These are phyloP conservation scores for Colius striatus DNA, from an alignment of 2,113 vertebrate species.

Conservation along the genomic window DNA sequence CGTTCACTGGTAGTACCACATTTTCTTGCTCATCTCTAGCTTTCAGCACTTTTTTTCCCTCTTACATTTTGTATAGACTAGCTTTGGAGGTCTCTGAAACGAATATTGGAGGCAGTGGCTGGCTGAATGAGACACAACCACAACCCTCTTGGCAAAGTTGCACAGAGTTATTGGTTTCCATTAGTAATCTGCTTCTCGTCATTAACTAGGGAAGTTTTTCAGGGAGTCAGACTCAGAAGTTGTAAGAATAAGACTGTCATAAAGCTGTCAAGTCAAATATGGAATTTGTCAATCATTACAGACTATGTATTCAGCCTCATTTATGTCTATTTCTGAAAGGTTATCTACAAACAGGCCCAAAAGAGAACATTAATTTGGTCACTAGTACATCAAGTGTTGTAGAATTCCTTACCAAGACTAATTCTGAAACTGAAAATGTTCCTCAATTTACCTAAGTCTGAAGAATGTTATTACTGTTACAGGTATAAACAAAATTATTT, in stretches of 20 bases:
- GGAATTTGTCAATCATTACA: background rate
- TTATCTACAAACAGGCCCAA: background rate
- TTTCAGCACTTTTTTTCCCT: background rate
- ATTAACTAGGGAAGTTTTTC: background rate
- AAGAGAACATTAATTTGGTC: background rate
- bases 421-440: background rate
- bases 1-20: background rate
- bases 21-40: background rate
- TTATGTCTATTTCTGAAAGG: background rate
- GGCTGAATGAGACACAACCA: background rate
- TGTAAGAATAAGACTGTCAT: background rate
- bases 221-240: background rate
- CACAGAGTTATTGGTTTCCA: accelerated
- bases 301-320: background rate
- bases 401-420: background rate
- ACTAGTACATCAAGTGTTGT: background rate
- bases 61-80: accelerated
- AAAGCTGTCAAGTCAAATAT: background rate
- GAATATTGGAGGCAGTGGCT: background rate
- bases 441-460: background rate
- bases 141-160: background rate
- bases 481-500: background rate
- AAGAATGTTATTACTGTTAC: background rate
- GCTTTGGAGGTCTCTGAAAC: background rate
- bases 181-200: background rate